Evolutionary conservation across 2,888 invertebrate genomes (phyloP).

Genomic region (Iselma pallidipennis): DNA sequence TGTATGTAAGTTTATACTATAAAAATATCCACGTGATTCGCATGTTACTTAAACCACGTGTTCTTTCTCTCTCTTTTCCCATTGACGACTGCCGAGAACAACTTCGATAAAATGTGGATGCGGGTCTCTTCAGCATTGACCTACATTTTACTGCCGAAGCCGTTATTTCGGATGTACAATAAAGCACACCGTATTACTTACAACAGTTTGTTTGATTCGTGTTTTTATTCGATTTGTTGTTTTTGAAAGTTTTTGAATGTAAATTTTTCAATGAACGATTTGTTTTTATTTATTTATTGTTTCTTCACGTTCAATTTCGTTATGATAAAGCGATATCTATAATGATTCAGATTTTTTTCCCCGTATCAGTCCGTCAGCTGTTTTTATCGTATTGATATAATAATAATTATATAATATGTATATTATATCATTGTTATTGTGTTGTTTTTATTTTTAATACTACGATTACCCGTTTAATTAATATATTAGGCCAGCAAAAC

Average conservation of each 20-base stretch:
- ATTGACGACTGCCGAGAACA: slow-evolving; percentile 36
- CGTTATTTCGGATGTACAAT: slow-evolving; percentile 33
- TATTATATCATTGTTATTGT: neutral
- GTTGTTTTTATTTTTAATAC: slow-evolving; percentile 35
- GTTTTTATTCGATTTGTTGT: neutral
- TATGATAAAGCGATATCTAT: neutral
- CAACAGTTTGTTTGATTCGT: slow-evolving; percentile 3
- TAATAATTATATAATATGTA: neutral
- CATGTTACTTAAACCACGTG: slow-evolving; percentile 32
- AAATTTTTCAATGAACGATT: neutral
- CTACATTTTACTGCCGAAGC: slow-evolving; percentile 42
- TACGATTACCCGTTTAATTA: too few relatives aligned
- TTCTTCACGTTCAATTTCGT: neutral
- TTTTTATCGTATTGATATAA: neutral
- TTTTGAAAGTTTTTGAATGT: neutral
- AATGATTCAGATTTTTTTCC: neutral
- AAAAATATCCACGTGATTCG: slow-evolving; percentile 26
- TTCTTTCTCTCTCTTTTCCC: slow-evolving; percentile 22
- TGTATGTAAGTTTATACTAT: neutral
- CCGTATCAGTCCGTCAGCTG: neutral
- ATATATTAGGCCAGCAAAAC: slow-evolving; percentile 87
- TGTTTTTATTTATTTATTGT: neutral
- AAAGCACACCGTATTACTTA: slow-evolving; percentile 1
- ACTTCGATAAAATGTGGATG: slow-evolving; percentile 40
- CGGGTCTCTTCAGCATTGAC: slow-evolving; percentile 45